These are phyloP conservation scores for Progne subis DNA, from an alignment of 2,113 vertebrate genomes.

Conservation along the genomic window DNA sequence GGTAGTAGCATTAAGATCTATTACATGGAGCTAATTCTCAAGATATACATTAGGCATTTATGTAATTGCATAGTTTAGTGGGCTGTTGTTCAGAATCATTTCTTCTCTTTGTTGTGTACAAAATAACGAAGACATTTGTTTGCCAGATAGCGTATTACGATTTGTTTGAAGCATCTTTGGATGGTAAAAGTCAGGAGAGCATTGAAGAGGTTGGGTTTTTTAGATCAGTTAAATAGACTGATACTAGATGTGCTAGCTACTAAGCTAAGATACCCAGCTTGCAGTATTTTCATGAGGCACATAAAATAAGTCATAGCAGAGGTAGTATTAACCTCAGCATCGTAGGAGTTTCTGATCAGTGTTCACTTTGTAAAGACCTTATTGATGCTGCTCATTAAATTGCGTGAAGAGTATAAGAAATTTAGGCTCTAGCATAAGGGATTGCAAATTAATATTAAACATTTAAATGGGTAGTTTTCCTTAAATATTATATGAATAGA, in stretches of 20 bases:
- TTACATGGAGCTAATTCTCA: background rate
- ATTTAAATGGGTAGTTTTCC: background rate
- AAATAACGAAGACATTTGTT: background rate
- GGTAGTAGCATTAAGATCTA: background rate
- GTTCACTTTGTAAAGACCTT: background rate
- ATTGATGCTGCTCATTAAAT: background rate
- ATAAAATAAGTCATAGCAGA: background rate
- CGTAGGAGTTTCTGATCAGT: background rate
- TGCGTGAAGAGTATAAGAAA: background rate
- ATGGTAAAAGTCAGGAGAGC: background rate
- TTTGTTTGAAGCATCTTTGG: background rate
- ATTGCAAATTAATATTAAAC: background rate
- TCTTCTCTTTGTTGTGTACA: background rate
- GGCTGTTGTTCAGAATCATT: background rate
- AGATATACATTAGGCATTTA: background rate
- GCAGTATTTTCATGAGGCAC: background rate
- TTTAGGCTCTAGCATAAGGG: background rate
- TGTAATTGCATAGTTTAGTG: background rate
- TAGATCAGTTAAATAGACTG: background rate
- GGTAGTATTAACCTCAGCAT: background rate
- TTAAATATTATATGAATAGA: background rate
- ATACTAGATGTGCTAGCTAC: background rate
- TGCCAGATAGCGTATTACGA: background rate
- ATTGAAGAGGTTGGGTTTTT: background rate
- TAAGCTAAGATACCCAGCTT: background rate